Percentiles rank a stretch among this genome's conserved stretches.
phyloP scores from a whole-genome alignment of 1,140 invertebrate genomes.

The Oppia nitens region DNA sequence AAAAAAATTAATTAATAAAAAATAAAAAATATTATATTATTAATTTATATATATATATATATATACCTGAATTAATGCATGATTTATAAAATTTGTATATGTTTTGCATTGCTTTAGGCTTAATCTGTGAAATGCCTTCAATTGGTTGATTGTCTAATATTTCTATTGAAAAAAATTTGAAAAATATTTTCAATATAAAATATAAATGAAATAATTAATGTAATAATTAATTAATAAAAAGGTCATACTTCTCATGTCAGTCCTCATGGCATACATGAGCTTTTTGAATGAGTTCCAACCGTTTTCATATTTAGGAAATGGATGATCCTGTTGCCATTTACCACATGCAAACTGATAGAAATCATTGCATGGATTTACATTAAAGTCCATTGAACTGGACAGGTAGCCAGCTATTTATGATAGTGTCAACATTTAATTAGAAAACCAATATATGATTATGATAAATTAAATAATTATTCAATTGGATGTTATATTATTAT shows the following conservation, averaged over 20 bases:
- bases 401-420: background rate
- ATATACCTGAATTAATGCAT: constrained; percentile 1
- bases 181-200: background rate
- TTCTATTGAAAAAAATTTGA: background rate
- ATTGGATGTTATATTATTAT: background rate
- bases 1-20: too few species aligned
- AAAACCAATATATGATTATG: background rate
- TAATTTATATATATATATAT: background rate
- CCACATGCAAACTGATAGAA: constrained; percentile 52
- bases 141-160: background rate
- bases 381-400: background rate
- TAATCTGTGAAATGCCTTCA: too few species aligned
- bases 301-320: background rate
- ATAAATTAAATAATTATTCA: background rate
- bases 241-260: background rate
- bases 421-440: background rate
- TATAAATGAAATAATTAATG: background rate
- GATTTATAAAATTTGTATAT: constrained; percentile 9
- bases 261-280: background rate
- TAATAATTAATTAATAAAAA: too few species aligned
- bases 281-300: background rate
- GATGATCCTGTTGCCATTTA: constrained; percentile 19
- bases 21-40: too few species aligned
- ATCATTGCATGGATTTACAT: constrained; percentile 40
- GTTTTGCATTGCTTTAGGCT: background rate